phyloP scores from a whole-genome alignment of 2,888 invertebrate genomes.

The Galerucella nymphaeae region DNA sequence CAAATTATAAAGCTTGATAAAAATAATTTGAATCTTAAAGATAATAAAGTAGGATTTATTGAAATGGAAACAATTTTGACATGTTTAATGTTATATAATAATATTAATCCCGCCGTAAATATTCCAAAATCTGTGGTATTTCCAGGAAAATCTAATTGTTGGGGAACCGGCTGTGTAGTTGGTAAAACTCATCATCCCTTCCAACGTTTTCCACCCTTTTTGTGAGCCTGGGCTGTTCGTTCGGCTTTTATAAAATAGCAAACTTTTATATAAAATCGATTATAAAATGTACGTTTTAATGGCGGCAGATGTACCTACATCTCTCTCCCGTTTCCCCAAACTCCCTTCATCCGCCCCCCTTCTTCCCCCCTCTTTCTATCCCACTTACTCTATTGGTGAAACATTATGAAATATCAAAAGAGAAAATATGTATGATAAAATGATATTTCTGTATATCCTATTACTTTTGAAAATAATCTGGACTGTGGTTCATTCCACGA shows the following conservation, averaged over 20 bases:
- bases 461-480: neutral
- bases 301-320: slow-evolving; percentile 47
- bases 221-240: slow-evolving; percentile 43
- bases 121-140: slow-evolving; percentile 37
- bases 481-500: neutral
- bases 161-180: slow-evolving; percentile 43
- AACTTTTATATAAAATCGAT: slow-evolving; percentile 56
- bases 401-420: slow-evolving; percentile 41
- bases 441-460: slow-evolving; percentile 6
- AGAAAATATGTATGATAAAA: slow-evolving; percentile 33
- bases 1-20: no score
- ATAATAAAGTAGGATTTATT: no score
- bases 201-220: slow-evolving; percentile 49
- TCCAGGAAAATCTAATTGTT: slow-evolving; percentile 46
- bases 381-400: slow-evolving; percentile 31
- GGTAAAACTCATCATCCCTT: slow-evolving; percentile 45
- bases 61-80: neutral
- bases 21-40: no score
- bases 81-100: neutral
- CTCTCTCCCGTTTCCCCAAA: slow-evolving; percentile 19
- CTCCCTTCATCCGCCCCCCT: slow-evolving; percentile 25
- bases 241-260: slow-evolving; percentile 52
- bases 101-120: slow-evolving; percentile 23
- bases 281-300: slow-evolving; percentile 55
- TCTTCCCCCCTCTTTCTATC: slow-evolving; percentile 20